Conservation (phyloP, 2,888 invertebrate species). For the Drosophila putrida region DNA sequence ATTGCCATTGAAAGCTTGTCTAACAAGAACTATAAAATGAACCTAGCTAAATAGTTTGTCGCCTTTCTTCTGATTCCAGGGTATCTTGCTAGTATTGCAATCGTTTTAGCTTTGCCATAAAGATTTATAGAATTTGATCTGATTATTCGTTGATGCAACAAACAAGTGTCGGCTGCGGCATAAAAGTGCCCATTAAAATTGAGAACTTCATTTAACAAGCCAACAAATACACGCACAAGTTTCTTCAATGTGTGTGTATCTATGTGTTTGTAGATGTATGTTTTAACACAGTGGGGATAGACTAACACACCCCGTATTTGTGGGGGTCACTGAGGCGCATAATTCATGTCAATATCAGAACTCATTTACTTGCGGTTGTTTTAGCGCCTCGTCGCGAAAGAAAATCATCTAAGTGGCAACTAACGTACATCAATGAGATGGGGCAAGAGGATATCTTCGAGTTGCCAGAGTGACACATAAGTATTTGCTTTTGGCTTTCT, state of each 20-base stretch:
- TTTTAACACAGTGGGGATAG: background rate
- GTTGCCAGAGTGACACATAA: conserved; percentile 27
- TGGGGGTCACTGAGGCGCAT: conserved; percentile 62
- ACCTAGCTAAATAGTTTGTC: background rate
- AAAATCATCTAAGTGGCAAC: conserved; percentile 55
- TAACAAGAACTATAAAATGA: background rate
- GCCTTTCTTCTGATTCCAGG: background rate
- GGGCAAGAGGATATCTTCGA: background rate
- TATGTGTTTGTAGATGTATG: background rate
- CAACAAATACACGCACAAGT: conserved; percentile 21
- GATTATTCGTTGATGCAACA: conserved; percentile 43
- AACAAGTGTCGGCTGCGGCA: conserved; percentile 29
- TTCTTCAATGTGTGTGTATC: conserved; percentile 3
- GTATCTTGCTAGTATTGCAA: background rate
- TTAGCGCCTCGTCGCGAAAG: conserved; percentile 47
- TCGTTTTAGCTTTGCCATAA: background rate
- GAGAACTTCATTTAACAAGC: conserved; percentile 49
- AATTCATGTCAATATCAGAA: conserved; percentile 76
- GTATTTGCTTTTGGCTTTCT: conserved; percentile 43
- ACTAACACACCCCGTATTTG: conserved; percentile 56
- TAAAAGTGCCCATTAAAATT: conserved; percentile 54
- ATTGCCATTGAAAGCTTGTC: no score
- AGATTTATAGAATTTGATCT: conserved; percentile 19
- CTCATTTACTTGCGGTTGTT: conserved; percentile 76
- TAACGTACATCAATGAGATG: conserved; percentile 45